Evolutionary conservation across 2,797 vertebrate species (phyloP).

Genomic region (Acipenser ruthenus): DNA sequence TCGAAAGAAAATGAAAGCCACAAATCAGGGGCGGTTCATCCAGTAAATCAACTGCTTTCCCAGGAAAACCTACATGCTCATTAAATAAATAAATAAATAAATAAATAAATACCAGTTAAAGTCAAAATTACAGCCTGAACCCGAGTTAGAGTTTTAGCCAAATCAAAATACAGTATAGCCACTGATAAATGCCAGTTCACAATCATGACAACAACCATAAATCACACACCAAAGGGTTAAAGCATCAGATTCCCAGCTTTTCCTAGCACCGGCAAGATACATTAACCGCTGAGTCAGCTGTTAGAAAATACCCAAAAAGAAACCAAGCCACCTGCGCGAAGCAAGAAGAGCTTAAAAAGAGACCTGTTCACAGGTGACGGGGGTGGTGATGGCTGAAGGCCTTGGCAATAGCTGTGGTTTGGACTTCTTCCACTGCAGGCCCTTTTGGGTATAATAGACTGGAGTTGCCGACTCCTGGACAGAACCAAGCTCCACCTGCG

Average conservation of each 20-base stretch:
- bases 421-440: constrained; percentile 54
- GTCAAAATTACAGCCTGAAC: background rate
- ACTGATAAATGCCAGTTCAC: constrained; percentile 40
- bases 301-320: constrained; percentile 65
- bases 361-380: constrained; percentile 47
- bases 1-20: constrained; percentile 11
- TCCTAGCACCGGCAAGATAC: constrained; percentile 76
- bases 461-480: too few relatives aligned
- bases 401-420: constrained; percentile 71
- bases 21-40: background rate
- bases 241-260: constrained; percentile 51
- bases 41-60: too few relatives aligned
- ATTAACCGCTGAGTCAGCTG: constrained; percentile 71
- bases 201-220: constrained; percentile 56
- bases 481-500: constrained; percentile 43
- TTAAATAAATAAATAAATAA: too few relatives aligned
- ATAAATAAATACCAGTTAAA: too few relatives aligned
- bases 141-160: constrained; percentile 19
- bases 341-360: constrained; percentile 60
- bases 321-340: constrained; percentile 75
- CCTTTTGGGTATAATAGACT: too few relatives aligned
- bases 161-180: constrained; percentile 44
- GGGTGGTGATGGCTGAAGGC: constrained; percentile 53
- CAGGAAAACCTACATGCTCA: constrained; percentile 5
- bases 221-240: constrained; percentile 58